phyloP scores from a whole-genome alignment of 2,797 vertebrate species.

The Brachyrhaphis roseni region DNA sequence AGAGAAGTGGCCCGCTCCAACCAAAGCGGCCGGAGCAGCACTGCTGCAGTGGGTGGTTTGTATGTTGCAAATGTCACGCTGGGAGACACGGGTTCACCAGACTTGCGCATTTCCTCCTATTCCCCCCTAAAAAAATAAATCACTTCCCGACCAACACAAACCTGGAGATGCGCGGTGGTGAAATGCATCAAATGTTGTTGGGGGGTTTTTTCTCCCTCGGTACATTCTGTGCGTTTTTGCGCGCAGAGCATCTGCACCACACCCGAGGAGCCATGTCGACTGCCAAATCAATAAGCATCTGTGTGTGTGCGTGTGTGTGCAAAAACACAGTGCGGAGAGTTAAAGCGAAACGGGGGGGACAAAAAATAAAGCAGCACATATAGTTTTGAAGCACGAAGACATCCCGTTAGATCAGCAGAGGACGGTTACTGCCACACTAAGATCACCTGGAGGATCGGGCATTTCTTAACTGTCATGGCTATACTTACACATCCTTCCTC shows the following conservation, averaged over 20 bases:
- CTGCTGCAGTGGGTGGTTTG: conserved; percentile 85
- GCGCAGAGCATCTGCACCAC: conserved; percentile 80
- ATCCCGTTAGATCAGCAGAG: conserved; percentile 6
- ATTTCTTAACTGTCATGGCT: conserved; percentile 16
- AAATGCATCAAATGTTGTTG: background rate
- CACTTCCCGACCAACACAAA: background rate
- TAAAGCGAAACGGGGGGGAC: background rate
- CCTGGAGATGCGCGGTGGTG: background rate
- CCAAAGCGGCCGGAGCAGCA: conserved; percentile 51
- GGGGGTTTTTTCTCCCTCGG: background rate
- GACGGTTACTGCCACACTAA: conserved; percentile 27
- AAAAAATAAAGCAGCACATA: conserved; percentile 4
- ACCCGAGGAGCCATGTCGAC: conserved; percentile 81
- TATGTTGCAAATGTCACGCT: conserved; percentile 59
- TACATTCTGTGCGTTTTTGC: conserved; percentile 56
- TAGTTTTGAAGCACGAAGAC: background rate
- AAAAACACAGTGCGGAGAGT: conserved; percentile 16
- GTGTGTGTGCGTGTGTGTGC: conserved; percentile 34
- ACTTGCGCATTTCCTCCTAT: background rate
- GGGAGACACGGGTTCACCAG: conserved; percentile 28
- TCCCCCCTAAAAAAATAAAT: background rate
- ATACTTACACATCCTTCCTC: conserved; percentile 59
- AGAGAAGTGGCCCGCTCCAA: conserved; percentile 55
- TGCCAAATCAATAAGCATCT: conserved; percentile 72
- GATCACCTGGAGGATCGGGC: conserved; percentile 44